Base-by-base conservation (phyloP, 2,888 invertebrate species). In the Pogonocherus hispidulus region DNA sequence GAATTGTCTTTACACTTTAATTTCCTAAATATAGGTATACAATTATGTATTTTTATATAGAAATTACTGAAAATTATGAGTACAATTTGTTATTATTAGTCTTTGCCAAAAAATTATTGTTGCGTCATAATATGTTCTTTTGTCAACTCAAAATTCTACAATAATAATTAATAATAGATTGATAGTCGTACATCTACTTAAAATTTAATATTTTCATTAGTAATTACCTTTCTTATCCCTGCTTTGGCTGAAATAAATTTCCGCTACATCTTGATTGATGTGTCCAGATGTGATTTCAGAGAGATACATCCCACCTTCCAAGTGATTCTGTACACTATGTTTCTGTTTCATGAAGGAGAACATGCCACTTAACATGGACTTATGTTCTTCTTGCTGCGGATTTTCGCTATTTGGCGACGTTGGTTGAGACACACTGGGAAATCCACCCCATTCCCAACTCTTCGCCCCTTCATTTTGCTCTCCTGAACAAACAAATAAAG, bases 371-470 rank as follows among this genome's bases (percentile, higher is more conserved):
- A 97, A 89, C 89, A 96, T 94, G 44, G 96, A 96, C 54, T 84
- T 82, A 63, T 84, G 81, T 69, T 83, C 81, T 23, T 80, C 77
- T 59, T 79, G 73, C 44, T 60, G 71, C 4, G 75, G 76, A 46
- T 73, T 76, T 51, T 82, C 82, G 41, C 71, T 75, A 11, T 63
- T 71, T 14, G 84, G 81, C 3, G 84, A 80, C 23, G 69, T 78
- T 5, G 79, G 70, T 67, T 80, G 82, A 4, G 81, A 77, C 23
- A 83, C 77, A 41, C 72, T 88, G 0, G 96, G 96, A 74, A 96
- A 86, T 83, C 96, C 95, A 18, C 96, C 96, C 96, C 96, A 94
- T 75, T 94, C 91, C 96, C 96, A 96, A 64, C 94, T 94, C 81
- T 93, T 93, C 22, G 84, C 83, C 2, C 80, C 79, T 51, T 82